Evolutionary conservation across 2,797 vertebrate genomes (phyloP), one percentile per base, ranked within the genome.

Genomic region (Peromyscus attwateri): DNA sequence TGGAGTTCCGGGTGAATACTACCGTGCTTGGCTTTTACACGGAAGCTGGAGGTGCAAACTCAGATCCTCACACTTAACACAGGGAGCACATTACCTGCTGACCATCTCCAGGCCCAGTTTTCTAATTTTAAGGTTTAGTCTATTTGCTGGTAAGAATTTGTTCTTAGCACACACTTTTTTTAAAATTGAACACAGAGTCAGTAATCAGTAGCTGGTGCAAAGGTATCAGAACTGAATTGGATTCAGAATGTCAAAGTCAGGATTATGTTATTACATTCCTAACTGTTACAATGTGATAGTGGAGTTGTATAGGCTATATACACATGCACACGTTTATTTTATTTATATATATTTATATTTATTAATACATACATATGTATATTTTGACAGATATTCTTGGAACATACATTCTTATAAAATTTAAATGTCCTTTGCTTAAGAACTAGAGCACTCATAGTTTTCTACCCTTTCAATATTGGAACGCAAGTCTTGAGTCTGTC

Each of bases 321-420:
- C 62, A 79, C 14, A 52, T 79, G 29, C 21, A 73, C 37, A 73
- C 37, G 37, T 25, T 23, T 73, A 23, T 71, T 27, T 62, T 66
- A 66, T 60, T 7, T 31, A 31, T 66, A 10, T 34, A 5, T 52
- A 12, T 52, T 52, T 13, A 52, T 52, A 52, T 52, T 52, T 52
- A 52, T 52, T 52, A 14, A 52, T 55, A 23, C 2, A 12, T 79
- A 17, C 57, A 5, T 92, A 12, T 70, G 21, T 91, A 34, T 84
- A 62, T 95, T 94, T 23, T 95, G 93, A 60, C 77, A 95, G 76
- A 68, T 91, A 43, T 96, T 91, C 43, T 87, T 96, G 81, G 57
- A 93, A 89, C 82, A 64, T 88, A 57, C 29, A 12, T n/a, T 81
- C 9, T 80, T 70, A 60, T 5, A 94, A 89, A 77, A 77, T 97